Evolutionary conservation across 2,797 vertebrate species (phyloP).

Genomic region (Anisognathus igniventris): DNA sequence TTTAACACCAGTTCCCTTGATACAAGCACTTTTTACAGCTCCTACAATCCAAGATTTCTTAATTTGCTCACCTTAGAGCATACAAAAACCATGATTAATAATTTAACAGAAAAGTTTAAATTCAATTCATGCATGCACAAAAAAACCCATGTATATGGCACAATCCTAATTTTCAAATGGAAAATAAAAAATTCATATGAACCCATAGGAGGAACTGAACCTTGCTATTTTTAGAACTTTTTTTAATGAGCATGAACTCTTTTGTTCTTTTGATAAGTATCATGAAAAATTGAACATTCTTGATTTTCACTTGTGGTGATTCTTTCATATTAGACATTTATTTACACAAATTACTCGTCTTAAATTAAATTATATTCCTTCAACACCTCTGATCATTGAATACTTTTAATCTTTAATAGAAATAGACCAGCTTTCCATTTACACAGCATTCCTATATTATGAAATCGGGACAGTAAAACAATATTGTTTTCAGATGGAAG

Average conservation of each 20-base stretch:
- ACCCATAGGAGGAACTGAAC: conserved; percentile 9
- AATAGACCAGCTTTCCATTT: not conserved
- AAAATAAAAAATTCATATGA: conserved; percentile 40
- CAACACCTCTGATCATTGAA: not conserved
- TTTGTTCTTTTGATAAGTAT: not conserved
- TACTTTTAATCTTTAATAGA: conserved; percentile 41
- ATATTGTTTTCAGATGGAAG: not conserved
- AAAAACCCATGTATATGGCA: not conserved
- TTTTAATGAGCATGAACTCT: not conserved
- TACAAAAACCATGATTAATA: conserved; percentile 37
- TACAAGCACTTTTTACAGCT: not conserved
- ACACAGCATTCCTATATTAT: not conserved
- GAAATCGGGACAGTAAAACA: not conserved
- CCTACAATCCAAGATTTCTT: not conserved
- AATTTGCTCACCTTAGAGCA: conserved; percentile 44
- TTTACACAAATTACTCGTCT: conserved; percentile 32
- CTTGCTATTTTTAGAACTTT: not conserved
- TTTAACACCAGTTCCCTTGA: not conserved
- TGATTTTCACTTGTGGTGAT: conserved; percentile 14
- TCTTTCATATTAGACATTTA: conserved; percentile 31
- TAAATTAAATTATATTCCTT: conserved; percentile 33
- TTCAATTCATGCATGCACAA: conserved; percentile 30
- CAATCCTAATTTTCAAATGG: conserved; percentile 38
- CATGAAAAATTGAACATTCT: conserved; percentile 24
- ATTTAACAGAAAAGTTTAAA: conserved; percentile 64